Percentiles rank a stretch among this genome's conserved stretches.
Evolutionary conservation across 1,140 invertebrate genomes (phyloP).

Genomic region (fruit fly (Drosophila melanogaster)): Release_6_plus_ISO1_MT NT_037436.4:5574501-5575000

Average conservation of each 20-base stretch:
- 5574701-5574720: constrained; percentile 49
- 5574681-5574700: constrained; percentile 57
- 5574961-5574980: constrained; percentile 78
- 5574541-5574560: constrained; percentile 60
- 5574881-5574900: constrained; percentile 15
- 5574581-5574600: constrained; percentile 47
- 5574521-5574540: constrained; percentile 30
- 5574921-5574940: constrained; percentile 84
- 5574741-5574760: constrained; percentile 47
- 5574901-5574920: constrained; percentile 65
- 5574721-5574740: constrained; percentile 78
- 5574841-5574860: constrained; percentile 58
- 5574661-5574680: constrained; percentile 72
- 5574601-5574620: constrained; percentile 48
- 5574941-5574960: constrained; percentile 84
- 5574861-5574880: constrained; percentile 32
- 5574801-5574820: constrained; percentile 42
- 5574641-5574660: constrained; percentile 22
- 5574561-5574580: constrained; percentile 59
- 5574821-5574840: constrained; percentile 17
- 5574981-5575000: constrained; percentile 41
- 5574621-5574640: constrained; percentile 54
- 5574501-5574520: background rate
- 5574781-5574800: constrained; percentile 56
- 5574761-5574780: constrained; percentile 48